These are phyloP conservation scores for Amniataba percoides DNA, from an alignment of 2,797 vertebrate species.

Conservation along the genomic window DNA sequence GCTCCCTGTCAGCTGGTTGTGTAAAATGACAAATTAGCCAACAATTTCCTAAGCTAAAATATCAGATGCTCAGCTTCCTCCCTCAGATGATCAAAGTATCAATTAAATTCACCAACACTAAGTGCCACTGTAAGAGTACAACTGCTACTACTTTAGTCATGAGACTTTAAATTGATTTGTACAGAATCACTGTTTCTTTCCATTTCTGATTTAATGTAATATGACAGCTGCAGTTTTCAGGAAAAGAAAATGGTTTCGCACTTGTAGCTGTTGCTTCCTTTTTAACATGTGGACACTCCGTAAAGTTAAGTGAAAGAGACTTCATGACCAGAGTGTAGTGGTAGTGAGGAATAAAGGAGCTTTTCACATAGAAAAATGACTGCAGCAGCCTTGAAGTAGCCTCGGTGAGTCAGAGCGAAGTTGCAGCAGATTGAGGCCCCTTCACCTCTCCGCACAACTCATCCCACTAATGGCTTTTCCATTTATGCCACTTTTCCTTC, in stretches of 20 bases:
- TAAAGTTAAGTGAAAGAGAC: constrained; percentile 2
- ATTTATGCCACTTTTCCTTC: constrained; percentile 64
- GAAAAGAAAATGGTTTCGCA: neutral
- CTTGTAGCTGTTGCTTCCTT: neutral
- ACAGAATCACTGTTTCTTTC: neutral
- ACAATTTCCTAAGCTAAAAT: neutral
- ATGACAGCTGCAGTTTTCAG: constrained; percentile 1
- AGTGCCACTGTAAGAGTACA: neutral
- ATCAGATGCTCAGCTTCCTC: neutral
- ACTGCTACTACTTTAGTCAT: neutral
- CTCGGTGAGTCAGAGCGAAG: constrained; percentile 42
- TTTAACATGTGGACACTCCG: neutral
- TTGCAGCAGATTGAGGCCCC: constrained; percentile 42
- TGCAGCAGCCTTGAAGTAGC: neutral
- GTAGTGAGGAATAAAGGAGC: neutral
- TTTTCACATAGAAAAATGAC: neutral
- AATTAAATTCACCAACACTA: neutral
- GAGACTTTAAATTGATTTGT: neutral
- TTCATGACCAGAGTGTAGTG: neutral
- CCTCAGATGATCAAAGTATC: neutral
- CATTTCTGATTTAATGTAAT: neutral
- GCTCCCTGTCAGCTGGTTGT: neutral
- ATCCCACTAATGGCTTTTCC: constrained; percentile 77
- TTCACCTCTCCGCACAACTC: constrained; percentile 45
- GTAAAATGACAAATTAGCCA: neutral